Conservation (phyloP, 1,140 invertebrate genomes). For the Camponotus pennsylvanicus region DNA sequence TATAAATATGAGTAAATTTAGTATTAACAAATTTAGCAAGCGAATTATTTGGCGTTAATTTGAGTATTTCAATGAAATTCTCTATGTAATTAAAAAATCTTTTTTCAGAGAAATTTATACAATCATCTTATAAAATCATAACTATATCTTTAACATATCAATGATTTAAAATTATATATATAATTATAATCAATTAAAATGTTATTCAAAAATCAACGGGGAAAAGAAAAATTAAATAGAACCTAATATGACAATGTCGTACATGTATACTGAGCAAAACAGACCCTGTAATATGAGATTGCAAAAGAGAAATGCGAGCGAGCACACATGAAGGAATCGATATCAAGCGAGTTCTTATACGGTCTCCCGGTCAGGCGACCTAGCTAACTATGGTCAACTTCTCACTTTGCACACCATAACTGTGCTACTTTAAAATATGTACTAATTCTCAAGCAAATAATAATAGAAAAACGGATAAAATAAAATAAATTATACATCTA, state of each 20-base stretch:
- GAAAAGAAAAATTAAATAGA: not conserved
- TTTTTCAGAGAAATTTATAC: not conserved
- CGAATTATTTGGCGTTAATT: not conserved
- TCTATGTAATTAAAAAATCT: not conserved
- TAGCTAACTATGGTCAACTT: slow-evolving; percentile 25
- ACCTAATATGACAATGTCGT: not conserved
- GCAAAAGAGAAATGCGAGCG: slow-evolving; percentile 80
- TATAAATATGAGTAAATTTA: not conserved
- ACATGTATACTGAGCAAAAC: slow-evolving; percentile 34
- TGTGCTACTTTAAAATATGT: not conserved
- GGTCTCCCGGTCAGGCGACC: slow-evolving; percentile 74
- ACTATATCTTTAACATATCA: not conserved
- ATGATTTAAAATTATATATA: not conserved
- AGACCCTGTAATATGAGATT: slow-evolving; percentile 80
- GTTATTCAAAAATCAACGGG: not conserved
- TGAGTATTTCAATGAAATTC: not conserved
- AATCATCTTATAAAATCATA: not conserved
- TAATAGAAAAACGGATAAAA: not conserved
- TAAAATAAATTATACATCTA: not conserved
- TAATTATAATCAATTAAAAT: not conserved
- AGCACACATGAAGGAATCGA: slow-evolving; percentile 79
- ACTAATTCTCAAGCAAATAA: not conserved
- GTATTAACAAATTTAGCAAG: not conserved
- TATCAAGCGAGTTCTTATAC: slow-evolving; percentile 82
- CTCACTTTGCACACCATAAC: not conserved